Conservation (phyloP, 37 sponge, comb jelly and placozoan species). For the Oscarella lobularis region DNA sequence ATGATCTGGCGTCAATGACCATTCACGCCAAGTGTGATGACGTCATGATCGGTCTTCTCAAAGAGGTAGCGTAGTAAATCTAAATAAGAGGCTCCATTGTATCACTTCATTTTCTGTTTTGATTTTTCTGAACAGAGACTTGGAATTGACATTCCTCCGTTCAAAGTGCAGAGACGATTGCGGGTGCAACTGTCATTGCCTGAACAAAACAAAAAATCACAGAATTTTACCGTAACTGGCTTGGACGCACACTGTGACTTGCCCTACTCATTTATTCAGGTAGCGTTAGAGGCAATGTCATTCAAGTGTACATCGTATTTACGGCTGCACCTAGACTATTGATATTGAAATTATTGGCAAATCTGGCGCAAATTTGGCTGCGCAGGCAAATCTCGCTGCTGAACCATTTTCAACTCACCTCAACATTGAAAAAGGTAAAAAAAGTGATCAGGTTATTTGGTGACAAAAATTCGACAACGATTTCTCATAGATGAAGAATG, state of each 20-base stretch:
- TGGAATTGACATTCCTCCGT: constrained; percentile 33
- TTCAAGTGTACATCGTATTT: not conserved
- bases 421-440: not conserved
- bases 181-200: constrained; percentile 3
- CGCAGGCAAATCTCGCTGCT: not conserved
- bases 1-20: constrained; percentile 13
- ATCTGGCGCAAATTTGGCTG: not conserved
- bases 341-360: no score
- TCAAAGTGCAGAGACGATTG: constrained; percentile 43
- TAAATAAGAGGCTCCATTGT: not conserved
- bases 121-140: constrained; percentile 22
- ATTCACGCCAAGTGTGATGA: constrained; percentile 70
- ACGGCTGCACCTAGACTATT: no score
- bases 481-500: not conserved
- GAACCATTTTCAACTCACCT: not conserved
- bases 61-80: constrained; percentile 6
- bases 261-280: constrained; percentile 58
- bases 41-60: constrained; percentile 40
- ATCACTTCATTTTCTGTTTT: not conserved
- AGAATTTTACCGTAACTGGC: constrained; percentile 30
- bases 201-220: constrained; percentile 1
- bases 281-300: not conserved
- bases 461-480: not conserved
- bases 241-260: constrained; percentile 43
- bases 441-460: no score